phyloP scores from a whole-genome alignment of 1,140 invertebrate species.

The Aphaenogaster ashmeadi region DNA sequence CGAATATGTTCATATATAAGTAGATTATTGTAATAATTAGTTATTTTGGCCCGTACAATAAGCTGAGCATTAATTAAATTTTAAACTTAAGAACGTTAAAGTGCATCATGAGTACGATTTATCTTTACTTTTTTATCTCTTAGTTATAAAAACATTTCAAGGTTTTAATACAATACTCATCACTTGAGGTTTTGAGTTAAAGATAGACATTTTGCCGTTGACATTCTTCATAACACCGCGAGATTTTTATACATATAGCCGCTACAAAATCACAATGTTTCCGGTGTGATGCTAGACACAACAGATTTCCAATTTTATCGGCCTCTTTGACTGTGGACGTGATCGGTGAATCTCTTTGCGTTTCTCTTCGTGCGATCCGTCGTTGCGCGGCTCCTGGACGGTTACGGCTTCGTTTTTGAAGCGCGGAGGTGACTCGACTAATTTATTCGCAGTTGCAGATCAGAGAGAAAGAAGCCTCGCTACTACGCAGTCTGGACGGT shows the following conservation, averaged over 20 bases:
- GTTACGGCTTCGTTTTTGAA: constrained; percentile 69
- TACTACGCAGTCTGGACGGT: not conserved
- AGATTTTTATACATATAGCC: constrained; percentile 17
- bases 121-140: not conserved
- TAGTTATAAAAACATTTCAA: not conserved
- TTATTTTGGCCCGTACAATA: not conserved
- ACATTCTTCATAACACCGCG: not conserved
- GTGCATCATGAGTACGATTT: not conserved
- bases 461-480: constrained; percentile 24
- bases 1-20: not conserved
- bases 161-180: constrained; percentile 10
- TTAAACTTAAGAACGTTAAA: constrained; percentile 1
- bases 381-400: constrained; percentile 27
- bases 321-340: constrained; percentile 33
- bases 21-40: constrained; percentile 2
- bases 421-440: constrained; percentile 77
- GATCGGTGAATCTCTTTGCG: constrained; percentile 2
- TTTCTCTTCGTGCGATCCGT: not conserved
- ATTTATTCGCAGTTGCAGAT: constrained; percentile 78
- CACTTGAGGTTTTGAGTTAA: not conserved
- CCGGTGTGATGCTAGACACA: constrained; percentile 12
- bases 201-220: constrained; percentile 18
- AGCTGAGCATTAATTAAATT: not conserved
- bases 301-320: constrained; percentile 18
- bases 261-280: constrained; percentile 35